phyloP scores from a whole-genome alignment of 2,113 vertebrate genomes.

The Archilochus colubris region DNA sequence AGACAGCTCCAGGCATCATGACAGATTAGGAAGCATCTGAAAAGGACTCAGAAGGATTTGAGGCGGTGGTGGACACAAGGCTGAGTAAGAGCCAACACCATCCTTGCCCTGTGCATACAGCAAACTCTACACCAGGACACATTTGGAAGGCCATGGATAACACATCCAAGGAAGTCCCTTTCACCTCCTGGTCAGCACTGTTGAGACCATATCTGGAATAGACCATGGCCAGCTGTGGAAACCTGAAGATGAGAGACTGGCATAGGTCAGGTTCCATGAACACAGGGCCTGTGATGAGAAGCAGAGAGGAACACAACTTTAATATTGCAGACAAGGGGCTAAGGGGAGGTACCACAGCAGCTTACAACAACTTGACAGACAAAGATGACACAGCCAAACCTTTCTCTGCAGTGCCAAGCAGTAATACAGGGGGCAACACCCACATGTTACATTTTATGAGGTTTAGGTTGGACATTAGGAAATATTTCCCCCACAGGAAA shows the following conservation, averaged over 20 bases:
- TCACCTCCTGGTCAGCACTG: neutral
- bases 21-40: neutral
- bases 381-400: neutral
- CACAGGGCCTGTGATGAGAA: neutral
- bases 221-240: neutral
- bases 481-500: neutral
- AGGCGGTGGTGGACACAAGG: neutral
- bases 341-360: neutral
- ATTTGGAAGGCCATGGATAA: neutral
- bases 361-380: neutral
- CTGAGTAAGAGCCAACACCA: accelerated
- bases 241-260: neutral
- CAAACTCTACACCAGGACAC: neutral
- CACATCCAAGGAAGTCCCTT: neutral
- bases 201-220: neutral
- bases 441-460: neutral
- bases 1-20: neutral
- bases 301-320: neutral
- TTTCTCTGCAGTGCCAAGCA: neutral
- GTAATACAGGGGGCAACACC: neutral
- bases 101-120: neutral
- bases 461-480: neutral
- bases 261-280: neutral
- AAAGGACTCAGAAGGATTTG: neutral
- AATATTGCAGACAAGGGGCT: neutral